These are phyloP conservation scores for Aethina tumida DNA, from an alignment of 1,140 invertebrate species.

Conservation along the genomic window DNA sequence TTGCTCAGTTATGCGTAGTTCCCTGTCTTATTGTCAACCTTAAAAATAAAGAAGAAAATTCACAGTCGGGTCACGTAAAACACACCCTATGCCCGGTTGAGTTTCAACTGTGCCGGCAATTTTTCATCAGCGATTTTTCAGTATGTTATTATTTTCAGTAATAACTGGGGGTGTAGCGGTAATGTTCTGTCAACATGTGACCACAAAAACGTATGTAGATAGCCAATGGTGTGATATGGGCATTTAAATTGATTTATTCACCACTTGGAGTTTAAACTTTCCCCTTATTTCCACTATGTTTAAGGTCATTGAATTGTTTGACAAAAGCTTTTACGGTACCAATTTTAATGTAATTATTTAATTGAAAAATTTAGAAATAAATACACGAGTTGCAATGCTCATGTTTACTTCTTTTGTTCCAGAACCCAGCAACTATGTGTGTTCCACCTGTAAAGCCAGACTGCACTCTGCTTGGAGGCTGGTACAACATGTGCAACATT, in stretches of 20 bases:
- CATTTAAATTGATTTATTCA: too few relatives aligned
- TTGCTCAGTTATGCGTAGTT: too few relatives aligned
- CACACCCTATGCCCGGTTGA: conserved; percentile 27
- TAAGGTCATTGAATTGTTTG: too few relatives aligned
- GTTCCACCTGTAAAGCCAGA: conserved; percentile 85
- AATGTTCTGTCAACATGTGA: conserved; percentile 30
- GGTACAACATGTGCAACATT: conserved; percentile 88
- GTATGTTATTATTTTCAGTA: conserved; percentile 37
- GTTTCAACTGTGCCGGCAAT: conserved; percentile 34
- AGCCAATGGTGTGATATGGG: conserved; percentile 22
- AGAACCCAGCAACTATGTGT: conserved; percentile 93
- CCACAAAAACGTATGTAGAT: conserved; percentile 22
- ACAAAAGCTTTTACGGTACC: too few relatives aligned
- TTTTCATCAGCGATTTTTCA: conserved; percentile 37
- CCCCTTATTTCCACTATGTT: too few relatives aligned
- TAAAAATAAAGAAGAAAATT: too few relatives aligned
- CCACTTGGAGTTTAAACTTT: too few relatives aligned
- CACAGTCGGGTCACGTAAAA: conserved; percentile 27
- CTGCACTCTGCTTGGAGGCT: conserved; percentile 87
- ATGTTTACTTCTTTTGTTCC: conserved; percentile 45
- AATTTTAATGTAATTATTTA: too few relatives aligned
- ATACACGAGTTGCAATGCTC: not conserved
- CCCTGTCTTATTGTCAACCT: conserved; percentile 4
- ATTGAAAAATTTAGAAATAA: too few relatives aligned
- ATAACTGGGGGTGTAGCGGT: conserved; percentile 19